These are phyloP conservation scores for Pantherophis vulpinus DNA, from an alignment of 2,797 vertebrate species.

Conservation along the genomic window DNA sequence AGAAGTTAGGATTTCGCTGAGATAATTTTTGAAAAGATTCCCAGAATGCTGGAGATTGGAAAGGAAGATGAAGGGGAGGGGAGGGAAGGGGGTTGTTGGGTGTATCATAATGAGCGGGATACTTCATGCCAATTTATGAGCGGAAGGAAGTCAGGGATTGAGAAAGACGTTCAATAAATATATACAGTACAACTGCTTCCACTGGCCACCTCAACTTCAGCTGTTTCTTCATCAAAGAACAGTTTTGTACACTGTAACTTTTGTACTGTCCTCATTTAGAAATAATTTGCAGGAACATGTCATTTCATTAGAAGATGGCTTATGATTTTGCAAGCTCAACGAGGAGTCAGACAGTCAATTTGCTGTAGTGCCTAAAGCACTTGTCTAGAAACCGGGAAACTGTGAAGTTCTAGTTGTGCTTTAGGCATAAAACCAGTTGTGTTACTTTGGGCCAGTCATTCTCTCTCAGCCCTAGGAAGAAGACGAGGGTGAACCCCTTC, in stretches of 20 bases:
- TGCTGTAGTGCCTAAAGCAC: not conserved
- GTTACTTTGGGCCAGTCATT: not conserved
- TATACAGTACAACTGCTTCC: not conserved
- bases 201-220: not conserved
- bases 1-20: conserved; percentile 24
- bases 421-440: not conserved
- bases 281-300: too few relatives aligned
- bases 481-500: not conserved
- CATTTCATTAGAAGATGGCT: not conserved
- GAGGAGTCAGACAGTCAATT: not conserved
- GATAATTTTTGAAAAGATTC: not conserved
- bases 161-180: conserved; percentile 5
- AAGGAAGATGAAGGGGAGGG: not conserved
- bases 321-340: not conserved
- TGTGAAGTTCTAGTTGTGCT: not conserved
- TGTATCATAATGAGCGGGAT: not conserved
- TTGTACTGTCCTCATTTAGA: not conserved
- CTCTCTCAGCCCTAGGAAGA: not conserved
- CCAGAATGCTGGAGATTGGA: conserved; percentile 31
- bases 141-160: not conserved
- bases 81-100: not conserved
- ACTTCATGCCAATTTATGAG: not conserved
- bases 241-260: not conserved
- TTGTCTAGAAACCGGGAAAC: not conserved
- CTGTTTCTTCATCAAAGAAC: not conserved